Evolutionary conservation across 2,113 vertebrate genomes (phyloP).

Genomic region (Pterocles orientalis): DNA sequence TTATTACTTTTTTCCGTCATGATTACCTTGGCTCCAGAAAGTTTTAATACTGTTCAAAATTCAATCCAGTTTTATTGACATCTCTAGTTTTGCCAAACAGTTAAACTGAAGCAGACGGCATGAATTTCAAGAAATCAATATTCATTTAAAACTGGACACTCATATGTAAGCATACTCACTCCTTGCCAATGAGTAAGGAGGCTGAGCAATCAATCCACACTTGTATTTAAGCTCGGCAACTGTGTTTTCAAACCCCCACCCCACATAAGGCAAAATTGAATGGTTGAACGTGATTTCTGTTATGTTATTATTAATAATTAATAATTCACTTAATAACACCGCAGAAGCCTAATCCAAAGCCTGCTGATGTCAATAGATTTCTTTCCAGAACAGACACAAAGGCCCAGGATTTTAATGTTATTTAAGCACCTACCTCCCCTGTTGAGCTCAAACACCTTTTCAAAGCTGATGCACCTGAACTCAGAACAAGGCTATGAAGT

Average conservation of each 20-base stretch:
- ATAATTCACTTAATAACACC: conserved; percentile 69
- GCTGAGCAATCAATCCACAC: conserved; percentile 48
- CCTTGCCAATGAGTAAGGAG: conserved; percentile 38
- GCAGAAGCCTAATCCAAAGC: conserved; percentile 49
- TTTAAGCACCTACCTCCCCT: neutral
- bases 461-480: fast-evolving
- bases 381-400: conserved; percentile 9
- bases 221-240: conserved; percentile 38
- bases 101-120: conserved; percentile 67
- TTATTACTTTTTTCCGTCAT: conserved; percentile 70
- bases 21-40: conserved; percentile 72
- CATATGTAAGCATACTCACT: conserved; percentile 43
- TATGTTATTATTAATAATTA: conserved; percentile 68
- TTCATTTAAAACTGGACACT: conserved; percentile 70
- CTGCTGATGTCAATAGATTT: conserved; percentile 42
- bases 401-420: neutral
- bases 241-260: conserved; percentile 35
- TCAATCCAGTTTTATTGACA: conserved; percentile 71
- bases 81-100: conserved; percentile 66
- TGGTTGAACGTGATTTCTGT: conserved; percentile 42
- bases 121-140: conserved; percentile 71
- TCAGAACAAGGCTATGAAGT: neutral
- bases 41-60: conserved; percentile 74
- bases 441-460: neutral
- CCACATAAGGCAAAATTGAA: conserved; percentile 23